Percentiles rank a stretch among this genome's conserved stretches.
Evolutionary conservation across 2,797 vertebrate genomes (phyloP).

Genomic region (Tachyglossus aculeatus): DNA sequence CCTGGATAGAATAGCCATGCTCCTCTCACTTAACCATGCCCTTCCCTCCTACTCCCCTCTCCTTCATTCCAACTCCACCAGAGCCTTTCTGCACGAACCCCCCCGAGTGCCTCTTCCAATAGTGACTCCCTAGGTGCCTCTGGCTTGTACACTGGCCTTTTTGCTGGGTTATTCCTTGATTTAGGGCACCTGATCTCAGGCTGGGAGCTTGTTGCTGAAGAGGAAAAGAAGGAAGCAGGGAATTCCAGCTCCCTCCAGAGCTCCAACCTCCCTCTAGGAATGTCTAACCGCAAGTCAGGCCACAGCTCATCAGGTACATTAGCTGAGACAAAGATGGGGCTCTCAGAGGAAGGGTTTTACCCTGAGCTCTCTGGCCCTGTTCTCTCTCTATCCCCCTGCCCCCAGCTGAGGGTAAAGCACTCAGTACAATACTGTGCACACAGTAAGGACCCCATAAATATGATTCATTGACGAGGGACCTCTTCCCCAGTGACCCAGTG

Average conservation of each 20-base stretch:
- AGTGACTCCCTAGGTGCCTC: not conserved
- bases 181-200: slow-evolving; percentile 73
- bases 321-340: not conserved
- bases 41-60: not conserved
- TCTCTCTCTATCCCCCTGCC: not conserved
- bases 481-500: too few species aligned
- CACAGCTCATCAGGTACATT: slow-evolving; percentile 81
- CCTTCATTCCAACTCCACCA: too few species aligned
- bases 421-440: not conserved
- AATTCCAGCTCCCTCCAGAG: slow-evolving; percentile 84
- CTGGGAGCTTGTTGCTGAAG: slow-evolving; percentile 92
- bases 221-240: slow-evolving; percentile 88
- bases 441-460: too few species aligned
- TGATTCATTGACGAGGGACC: too few species aligned
- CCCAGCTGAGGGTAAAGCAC: slow-evolving; percentile 3
- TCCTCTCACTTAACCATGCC: too few species aligned
- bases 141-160: not conserved
- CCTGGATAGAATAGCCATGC: too few species aligned
- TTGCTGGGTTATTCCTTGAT: slow-evolving; percentile 76
- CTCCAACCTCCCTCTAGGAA: slow-evolving; percentile 82
- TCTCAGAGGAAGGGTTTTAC: not conserved
- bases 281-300: slow-evolving; percentile 82
- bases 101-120: slow-evolving; percentile 14
- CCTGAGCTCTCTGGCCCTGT: not conserved
- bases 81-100: too few species aligned